Evolutionary conservation across 2,797 vertebrate species (phyloP).

Genomic region (Lophotriccus pileatus): DNA sequence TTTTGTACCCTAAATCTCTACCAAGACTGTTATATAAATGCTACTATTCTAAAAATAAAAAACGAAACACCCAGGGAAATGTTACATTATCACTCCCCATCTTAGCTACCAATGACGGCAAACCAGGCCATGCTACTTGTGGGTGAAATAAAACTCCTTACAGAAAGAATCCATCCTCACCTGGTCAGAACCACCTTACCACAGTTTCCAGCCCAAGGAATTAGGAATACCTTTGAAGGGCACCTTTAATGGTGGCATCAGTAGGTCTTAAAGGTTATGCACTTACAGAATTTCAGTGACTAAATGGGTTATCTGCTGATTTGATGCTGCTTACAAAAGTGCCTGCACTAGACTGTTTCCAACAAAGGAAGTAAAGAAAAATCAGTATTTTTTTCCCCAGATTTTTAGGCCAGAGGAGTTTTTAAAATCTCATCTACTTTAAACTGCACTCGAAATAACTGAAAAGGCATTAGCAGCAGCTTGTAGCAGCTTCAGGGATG

Average conservation of each 20-base stretch:
- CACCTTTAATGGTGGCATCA: neutral
- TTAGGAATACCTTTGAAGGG: neutral
- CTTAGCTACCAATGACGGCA: slow-evolving; percentile 28
- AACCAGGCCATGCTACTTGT: slow-evolving; percentile 5
- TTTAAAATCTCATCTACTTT: neutral
- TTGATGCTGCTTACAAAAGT: neutral
- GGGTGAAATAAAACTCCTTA: neutral
- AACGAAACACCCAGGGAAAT: slow-evolving; percentile 33
- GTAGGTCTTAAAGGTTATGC: neutral
- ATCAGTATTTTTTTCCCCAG: neutral
- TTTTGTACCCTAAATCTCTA: slow-evolving; percentile 71
- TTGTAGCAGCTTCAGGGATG: neutral
- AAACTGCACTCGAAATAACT: neutral
- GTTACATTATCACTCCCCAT: slow-evolving; percentile 48
- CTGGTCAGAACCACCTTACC: neutral
- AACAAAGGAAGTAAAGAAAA: neutral
- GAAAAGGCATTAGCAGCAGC: neutral
- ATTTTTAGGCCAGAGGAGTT: neutral
- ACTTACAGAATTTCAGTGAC: neutral
- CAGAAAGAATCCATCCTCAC: neutral
- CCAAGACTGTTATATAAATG: slow-evolving; percentile 71
- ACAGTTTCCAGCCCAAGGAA: neutral
- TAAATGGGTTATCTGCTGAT: neutral
- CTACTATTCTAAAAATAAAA: slow-evolving; percentile 68
- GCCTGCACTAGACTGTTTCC: neutral